Evolutionary conservation across 2,888 invertebrate genomes (phyloP).

Genomic region (Caenorhabditis virilis): DNA sequence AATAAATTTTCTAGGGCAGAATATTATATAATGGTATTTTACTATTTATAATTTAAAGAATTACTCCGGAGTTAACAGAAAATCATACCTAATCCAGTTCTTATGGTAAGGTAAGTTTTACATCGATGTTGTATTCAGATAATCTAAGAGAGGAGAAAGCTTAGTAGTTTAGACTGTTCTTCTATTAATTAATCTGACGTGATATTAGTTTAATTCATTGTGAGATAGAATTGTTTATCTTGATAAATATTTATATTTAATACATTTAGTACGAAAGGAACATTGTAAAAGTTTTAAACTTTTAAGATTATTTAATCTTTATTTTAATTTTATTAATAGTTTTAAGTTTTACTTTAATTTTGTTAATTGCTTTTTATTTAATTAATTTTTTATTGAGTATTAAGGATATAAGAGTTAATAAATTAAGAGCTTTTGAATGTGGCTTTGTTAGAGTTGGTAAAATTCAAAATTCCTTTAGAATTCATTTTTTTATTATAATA

Average conservation of each 20-base stretch:
- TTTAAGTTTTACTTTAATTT: slow-evolving; percentile 45
- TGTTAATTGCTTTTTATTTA: slow-evolving; percentile 47
- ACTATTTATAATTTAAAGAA: slow-evolving; percentile 56
- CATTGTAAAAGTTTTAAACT: slow-evolving; percentile 53
- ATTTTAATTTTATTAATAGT: slow-evolving; percentile 44
- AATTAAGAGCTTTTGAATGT: slow-evolving; percentile 50
- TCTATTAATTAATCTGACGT: slow-evolving; percentile 58
- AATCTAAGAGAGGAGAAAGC: slow-evolving; percentile 49
- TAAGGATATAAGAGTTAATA: slow-evolving; percentile 42
- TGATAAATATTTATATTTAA: slow-evolving; percentile 49
- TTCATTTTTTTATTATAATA: slow-evolving; percentile 57
- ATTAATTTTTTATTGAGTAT: slow-evolving; percentile 51
- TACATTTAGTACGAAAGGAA: slow-evolving; percentile 60
- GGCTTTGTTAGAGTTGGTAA: slow-evolving; percentile 53
- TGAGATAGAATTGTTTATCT: slow-evolving; percentile 63
- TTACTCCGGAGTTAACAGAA: slow-evolving; percentile 66
- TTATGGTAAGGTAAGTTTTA: slow-evolving; percentile 59
- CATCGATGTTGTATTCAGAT: slow-evolving; percentile 60
- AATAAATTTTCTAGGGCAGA: slow-evolving; percentile 59
- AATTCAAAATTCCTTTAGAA: slow-evolving; percentile 54
- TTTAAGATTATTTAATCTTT: slow-evolving; percentile 44
- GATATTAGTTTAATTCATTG: slow-evolving; percentile 63
- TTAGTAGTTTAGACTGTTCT: slow-evolving; percentile 59
- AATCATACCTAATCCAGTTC: slow-evolving; percentile 58
- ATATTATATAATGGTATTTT: slow-evolving; percentile 55